phyloP scores from a whole-genome alignment of 2,113 vertebrate genomes.

The Hippolais icterina region DNA sequence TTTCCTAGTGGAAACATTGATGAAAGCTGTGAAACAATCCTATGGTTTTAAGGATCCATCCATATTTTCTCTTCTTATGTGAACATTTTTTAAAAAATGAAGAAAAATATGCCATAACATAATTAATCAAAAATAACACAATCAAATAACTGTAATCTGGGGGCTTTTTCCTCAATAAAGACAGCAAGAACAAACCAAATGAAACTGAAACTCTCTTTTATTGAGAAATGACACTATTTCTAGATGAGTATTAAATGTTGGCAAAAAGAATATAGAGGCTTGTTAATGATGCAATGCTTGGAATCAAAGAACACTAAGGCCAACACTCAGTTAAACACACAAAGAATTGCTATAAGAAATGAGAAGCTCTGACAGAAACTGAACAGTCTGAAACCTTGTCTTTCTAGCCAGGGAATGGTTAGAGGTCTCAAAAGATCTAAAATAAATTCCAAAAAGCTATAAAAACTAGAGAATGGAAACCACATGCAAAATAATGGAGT shows the following conservation, averaged over 20 bases:
- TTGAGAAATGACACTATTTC: neutral
- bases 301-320: conserved; percentile 27
- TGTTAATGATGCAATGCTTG: conserved; percentile 43
- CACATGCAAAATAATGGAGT: conserved; percentile 62
- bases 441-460: conserved; percentile 64
- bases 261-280: neutral
- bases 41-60: neutral
- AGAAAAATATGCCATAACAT: neutral
- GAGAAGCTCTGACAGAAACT: conserved; percentile 4
- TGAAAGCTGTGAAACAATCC: neutral
- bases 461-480: conserved; percentile 71
- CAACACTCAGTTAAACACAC: neutral
- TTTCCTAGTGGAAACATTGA: neutral
- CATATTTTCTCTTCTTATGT: neutral
- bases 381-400: conserved; percentile 7
- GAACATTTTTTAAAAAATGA: neutral
- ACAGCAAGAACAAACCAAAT: neutral
- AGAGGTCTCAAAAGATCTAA: conserved; percentile 58
- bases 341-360: neutral
- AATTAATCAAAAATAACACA: neutral
- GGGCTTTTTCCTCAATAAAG: neutral
- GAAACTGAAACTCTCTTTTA: neutral
- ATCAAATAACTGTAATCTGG: neutral
- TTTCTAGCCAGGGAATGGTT: conserved; percentile 48
- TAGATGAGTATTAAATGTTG: conserved; percentile 18